phyloP scores from a whole-genome alignment of 1,140 invertebrate genomes.

The Drosophila guanche region DNA sequence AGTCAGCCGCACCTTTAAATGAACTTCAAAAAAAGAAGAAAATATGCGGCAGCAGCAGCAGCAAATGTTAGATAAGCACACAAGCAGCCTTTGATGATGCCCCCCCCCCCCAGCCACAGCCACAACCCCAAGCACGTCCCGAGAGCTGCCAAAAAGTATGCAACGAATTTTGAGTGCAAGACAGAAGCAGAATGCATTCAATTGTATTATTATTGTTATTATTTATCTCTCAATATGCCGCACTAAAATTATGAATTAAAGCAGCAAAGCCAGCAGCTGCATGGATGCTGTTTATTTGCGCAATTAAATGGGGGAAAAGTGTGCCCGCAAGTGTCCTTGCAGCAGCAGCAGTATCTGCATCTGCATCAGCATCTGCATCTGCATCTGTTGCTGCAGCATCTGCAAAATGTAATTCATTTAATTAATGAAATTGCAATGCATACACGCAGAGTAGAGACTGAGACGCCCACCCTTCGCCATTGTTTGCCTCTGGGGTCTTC shows the following conservation, averaged over 20 bases:
- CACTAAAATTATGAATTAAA: slow-evolving; percentile 69
- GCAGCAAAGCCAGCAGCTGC: slow-evolving; percentile 31
- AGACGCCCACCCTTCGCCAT: slow-evolving; percentile 6
- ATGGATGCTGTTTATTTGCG: slow-evolving; percentile 41
- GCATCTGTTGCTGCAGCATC: slow-evolving; percentile 21
- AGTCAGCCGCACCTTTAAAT: slow-evolving; percentile 48
- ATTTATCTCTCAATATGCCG: slow-evolving; percentile 8
- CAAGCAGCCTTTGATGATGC: not conserved
- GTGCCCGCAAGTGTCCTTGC: slow-evolving; percentile 10
- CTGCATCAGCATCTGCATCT: not conserved
- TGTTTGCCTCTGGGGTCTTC: slow-evolving; percentile 32
- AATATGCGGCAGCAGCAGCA: slow-evolving; percentile 9
- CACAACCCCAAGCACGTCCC: too few relatives aligned
- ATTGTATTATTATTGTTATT: not conserved
- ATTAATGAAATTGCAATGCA: slow-evolving; percentile 73
- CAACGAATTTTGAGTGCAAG: slow-evolving; percentile 11
- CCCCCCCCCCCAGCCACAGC: not conserved
- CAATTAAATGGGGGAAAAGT: slow-evolving; percentile 64
- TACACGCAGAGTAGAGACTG: slow-evolving; percentile 1
- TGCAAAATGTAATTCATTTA: slow-evolving; percentile 70
- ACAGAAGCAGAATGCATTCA: slow-evolving; percentile 18
- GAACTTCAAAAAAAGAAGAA: slow-evolving; percentile 40
- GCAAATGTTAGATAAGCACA: slow-evolving; percentile 49
- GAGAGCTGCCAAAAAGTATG: too few relatives aligned
- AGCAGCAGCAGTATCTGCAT: not conserved